Conservation (phyloP, 1,140 invertebrate species). For the Drosophila parvula region DNA sequence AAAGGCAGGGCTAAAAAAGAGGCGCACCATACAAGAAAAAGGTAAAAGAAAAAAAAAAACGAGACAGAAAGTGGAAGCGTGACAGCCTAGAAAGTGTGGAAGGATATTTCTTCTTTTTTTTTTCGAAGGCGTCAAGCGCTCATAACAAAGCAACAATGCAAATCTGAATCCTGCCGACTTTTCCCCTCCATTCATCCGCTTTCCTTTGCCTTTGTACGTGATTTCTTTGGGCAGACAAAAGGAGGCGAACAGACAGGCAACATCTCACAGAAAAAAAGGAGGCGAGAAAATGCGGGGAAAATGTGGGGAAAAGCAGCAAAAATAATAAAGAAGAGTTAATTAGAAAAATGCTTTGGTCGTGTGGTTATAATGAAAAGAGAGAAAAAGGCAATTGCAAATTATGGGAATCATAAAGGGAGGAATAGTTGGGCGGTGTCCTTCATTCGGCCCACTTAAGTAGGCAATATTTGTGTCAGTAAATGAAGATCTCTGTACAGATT, state of each 20-base stretch:
- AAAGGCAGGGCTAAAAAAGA: neutral
- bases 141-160: slow-evolving; percentile 43
- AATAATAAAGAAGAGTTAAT: slow-evolving; percentile 49
- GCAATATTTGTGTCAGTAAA: neutral
- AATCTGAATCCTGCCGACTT: slow-evolving; percentile 29
- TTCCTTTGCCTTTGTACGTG: slow-evolving; percentile 32
- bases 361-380: slow-evolving; percentile 5
- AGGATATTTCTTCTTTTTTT: slow-evolving; percentile 17
- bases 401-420: neutral
- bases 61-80: slow-evolving; percentile 12
- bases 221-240: slow-evolving; percentile 38
- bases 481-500: neutral
- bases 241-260: slow-evolving; percentile 28
- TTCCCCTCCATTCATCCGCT: slow-evolving; percentile 1
- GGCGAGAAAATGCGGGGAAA: neutral
- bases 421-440: neutral
- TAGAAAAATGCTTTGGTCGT: slow-evolving; percentile 34
- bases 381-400: slow-evolving; percentile 12
- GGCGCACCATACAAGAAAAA: neutral
- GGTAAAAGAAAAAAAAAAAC: neutral
- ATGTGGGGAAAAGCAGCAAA: slow-evolving; percentile 9
- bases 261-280: neutral
- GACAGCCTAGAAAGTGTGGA: slow-evolving; percentile 27
- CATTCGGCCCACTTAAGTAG: neutral
- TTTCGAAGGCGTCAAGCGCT: slow-evolving; percentile 37